These are phyloP conservation scores for Rhorus exstirpatorius DNA, from an alignment of 2,888 invertebrate genomes.

Conservation along the genomic window DNA sequence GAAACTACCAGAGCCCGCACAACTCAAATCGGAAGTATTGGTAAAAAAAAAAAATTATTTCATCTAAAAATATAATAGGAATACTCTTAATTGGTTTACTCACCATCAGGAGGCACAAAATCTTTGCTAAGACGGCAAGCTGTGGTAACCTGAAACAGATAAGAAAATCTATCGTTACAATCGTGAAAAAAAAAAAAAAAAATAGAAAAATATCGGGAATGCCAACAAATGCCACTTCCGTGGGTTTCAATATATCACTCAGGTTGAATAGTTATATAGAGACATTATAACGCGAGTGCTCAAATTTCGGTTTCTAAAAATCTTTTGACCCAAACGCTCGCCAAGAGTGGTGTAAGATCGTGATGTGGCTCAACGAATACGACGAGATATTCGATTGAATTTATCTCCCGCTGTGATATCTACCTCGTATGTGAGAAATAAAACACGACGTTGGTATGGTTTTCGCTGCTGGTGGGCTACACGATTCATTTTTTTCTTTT, in stretches of 20 bases:
- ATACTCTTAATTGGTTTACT: conserved; percentile 83
- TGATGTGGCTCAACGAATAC: conserved; percentile 22
- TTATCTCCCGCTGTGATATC: conserved; percentile 64
- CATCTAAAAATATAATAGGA: background rate
- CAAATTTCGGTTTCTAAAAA: conserved; percentile 60
- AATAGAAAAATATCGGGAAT: conserved; percentile 1
- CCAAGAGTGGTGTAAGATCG: conserved; percentile 16
- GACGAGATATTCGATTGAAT: conserved; percentile 57
- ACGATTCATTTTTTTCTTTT: conserved; percentile 50
- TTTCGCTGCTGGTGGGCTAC: conserved; percentile 64
- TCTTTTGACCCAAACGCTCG: conserved; percentile 17
- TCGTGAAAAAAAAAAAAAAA: conserved; percentile 52
- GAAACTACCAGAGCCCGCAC: too few relatives aligned
- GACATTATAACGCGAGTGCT: conserved; percentile 34
- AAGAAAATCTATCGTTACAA: conserved; percentile 67
- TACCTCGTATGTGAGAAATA: conserved; percentile 62
- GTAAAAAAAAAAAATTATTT: too few relatives aligned
- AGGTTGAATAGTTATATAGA: conserved; percentile 5
- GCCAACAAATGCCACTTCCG: background rate
- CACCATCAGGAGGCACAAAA: conserved; percentile 96
- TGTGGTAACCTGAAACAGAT: conserved; percentile 93
- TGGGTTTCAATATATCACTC: background rate
- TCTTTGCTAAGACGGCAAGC: conserved; percentile 96
- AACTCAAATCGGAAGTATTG: too few relatives aligned
- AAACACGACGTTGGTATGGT: conserved; percentile 61